Percentiles rank a stretch among this genome's conserved stretches.
These are phyloP conservation scores for Drosophila paramelanica DNA, from an alignment of 2,888 invertebrate species.

Conservation along the genomic window DNA sequence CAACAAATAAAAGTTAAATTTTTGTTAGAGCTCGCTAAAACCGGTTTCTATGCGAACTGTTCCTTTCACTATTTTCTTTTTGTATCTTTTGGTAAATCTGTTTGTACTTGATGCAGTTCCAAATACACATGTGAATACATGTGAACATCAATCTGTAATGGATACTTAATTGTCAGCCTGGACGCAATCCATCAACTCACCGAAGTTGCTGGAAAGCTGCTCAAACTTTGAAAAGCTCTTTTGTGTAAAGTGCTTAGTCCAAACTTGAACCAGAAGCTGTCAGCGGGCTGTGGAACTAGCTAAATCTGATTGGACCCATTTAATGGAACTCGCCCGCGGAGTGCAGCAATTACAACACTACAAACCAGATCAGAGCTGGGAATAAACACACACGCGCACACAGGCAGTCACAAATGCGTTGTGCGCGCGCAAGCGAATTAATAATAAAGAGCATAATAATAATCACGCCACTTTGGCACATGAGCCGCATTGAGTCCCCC, in stretches of 20 bases:
- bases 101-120: too few species aligned
- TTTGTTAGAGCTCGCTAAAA: too few species aligned
- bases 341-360: slow-evolving; percentile 53
- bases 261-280: not conserved
- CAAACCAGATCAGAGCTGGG: slow-evolving; percentile 24
- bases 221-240: not conserved
- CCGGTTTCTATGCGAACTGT: too few species aligned
- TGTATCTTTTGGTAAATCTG: too few species aligned
- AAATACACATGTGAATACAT: too few species aligned
- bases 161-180: too few species aligned
- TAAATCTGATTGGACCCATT: slow-evolving; percentile 6
- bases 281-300: not conserved
- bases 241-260: not conserved
- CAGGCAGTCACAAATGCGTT: not conserved
- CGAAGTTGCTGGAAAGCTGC: too few species aligned
- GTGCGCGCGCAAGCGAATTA: slow-evolving; percentile 39
- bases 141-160: too few species aligned
- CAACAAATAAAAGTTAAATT: too few species aligned
- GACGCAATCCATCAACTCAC: not conserved
- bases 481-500: not conserved
- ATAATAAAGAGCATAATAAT: slow-evolving; percentile 62
- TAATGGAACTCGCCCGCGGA: slow-evolving; percentile 1
- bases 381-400: not conserved
- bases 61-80: too few species aligned
- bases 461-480: slow-evolving; percentile 75